A percentile compares a stretch with the other conserved stretches of the same genome.
phyloP scores from a whole-genome alignment of 2,113 vertebrate genomes.

The Neogale vison region DNA sequence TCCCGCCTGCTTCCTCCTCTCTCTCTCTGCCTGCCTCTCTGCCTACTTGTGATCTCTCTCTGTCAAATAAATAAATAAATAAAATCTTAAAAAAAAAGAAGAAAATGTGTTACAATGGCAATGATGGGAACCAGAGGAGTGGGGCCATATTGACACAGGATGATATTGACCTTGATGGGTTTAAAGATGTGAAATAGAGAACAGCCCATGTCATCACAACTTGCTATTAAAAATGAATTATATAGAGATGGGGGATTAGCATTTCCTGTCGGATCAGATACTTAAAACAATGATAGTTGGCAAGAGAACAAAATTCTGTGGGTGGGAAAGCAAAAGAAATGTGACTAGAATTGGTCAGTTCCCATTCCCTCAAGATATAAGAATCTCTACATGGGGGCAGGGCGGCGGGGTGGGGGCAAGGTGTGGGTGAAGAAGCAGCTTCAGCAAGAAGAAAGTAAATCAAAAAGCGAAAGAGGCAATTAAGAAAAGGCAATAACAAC shows the following conservation, averaged over 20 bases:
- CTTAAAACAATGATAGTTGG: neutral
- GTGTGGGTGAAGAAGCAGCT: slow-evolving; percentile 1
- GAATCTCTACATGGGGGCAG: neutral
- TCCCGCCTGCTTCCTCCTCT: too few species aligned
- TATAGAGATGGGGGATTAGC: neutral
- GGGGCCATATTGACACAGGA: neutral
- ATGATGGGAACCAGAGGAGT: neutral
- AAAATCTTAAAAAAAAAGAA: too few species aligned
- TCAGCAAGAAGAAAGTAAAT: slow-evolving; percentile 41
- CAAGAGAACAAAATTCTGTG: neutral
- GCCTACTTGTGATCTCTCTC: too few species aligned
- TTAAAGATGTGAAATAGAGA: neutral
- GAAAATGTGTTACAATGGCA: neutral
- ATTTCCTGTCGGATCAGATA: neutral
- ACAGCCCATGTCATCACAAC: neutral
- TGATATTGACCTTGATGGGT: neutral
- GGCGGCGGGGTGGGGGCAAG: neutral
- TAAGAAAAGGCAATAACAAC: slow-evolving; percentile 64
- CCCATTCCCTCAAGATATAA: neutral
- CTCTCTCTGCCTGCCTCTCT: too few species aligned
- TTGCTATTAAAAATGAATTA: slow-evolving; percentile 36
- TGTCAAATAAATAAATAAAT: too few species aligned
- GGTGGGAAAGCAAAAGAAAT: neutral
- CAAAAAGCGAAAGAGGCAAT: slow-evolving; percentile 25
- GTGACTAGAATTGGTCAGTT: neutral